Percentiles rank a stretch among this genome's conserved stretches.
phyloP scores from a whole-genome alignment of 2,888 invertebrate species.

The Phyllotreta striolata region DNA sequence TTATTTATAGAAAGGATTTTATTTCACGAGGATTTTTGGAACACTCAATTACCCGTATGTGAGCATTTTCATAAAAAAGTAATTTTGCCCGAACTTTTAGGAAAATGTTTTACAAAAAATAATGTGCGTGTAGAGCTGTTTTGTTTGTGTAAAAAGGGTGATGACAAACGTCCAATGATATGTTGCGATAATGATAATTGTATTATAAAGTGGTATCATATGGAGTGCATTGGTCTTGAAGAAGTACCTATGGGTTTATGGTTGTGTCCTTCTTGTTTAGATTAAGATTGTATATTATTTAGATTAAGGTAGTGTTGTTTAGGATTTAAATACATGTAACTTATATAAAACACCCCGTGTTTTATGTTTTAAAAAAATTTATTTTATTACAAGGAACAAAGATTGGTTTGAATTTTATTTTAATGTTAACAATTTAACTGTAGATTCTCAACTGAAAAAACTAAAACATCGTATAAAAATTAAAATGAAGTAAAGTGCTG shows the following conservation, averaged over 20 bases:
- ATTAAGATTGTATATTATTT: neutral
- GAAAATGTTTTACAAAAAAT: neutral
- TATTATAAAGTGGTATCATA: slow-evolving; percentile 3
- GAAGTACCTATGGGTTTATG: neutral
- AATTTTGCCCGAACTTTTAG: slow-evolving; percentile 35
- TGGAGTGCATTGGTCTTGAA: slow-evolving; percentile 2
- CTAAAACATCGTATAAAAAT: too few relatives aligned
- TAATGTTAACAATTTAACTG: too few relatives aligned
- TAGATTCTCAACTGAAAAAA: too few relatives aligned
- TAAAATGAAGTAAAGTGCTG: too few relatives aligned
- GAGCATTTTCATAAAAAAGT: too few relatives aligned
- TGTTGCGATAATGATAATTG: neutral
- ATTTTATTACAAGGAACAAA: too few relatives aligned
- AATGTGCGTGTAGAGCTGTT: neutral
- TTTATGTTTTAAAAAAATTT: too few relatives aligned
- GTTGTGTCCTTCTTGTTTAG: slow-evolving; percentile 1
- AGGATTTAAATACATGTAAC: neutral
- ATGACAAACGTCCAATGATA: slow-evolving; percentile 1
- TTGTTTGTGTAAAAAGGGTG: neutral
- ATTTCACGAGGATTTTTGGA: too few relatives aligned
- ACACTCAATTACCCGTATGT: too few relatives aligned
- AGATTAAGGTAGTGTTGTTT: neutral
- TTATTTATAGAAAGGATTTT: too few relatives aligned
- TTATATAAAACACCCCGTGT: too few relatives aligned
- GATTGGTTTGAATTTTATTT: too few relatives aligned